Conservation (phyloP, 1,140 invertebrate genomes). For the Rhyzopertha dominica region DNA sequence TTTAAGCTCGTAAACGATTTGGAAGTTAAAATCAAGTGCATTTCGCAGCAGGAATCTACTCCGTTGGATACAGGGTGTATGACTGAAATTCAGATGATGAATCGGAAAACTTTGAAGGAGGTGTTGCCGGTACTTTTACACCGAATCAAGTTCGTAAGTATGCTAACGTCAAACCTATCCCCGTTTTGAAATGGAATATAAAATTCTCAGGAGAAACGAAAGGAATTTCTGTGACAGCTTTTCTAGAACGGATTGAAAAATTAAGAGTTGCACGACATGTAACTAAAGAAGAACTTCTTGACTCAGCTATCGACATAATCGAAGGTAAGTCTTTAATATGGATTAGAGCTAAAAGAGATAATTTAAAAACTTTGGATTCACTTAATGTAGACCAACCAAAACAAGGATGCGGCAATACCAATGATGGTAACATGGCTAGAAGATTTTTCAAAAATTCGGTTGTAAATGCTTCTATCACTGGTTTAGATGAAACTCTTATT, state of each 20-base stretch:
- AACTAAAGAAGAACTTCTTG: conserved; percentile 18
- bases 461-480: conserved; percentile 14
- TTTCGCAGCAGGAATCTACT: no score
- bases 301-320: conserved; percentile 27
- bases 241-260: conserved; percentile 28
- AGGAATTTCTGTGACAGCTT: conserved; percentile 23
- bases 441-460: conserved; percentile 26
- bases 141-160: no score
- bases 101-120: no score
- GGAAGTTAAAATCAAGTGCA: no score
- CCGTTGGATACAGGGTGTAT: no score
- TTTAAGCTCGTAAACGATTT: no score
- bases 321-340: conserved; percentile 29
- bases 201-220: conserved; percentile 25
- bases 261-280: conserved; percentile 27
- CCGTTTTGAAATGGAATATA: conserved; percentile 3
- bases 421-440: conserved; percentile 32
- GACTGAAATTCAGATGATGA: no score
- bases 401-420: conserved; percentile 24
- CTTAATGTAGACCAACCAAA: conserved; percentile 28
- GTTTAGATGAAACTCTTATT: conserved; percentile 15
- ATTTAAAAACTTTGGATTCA: no score
- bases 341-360: no score
- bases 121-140: no score
- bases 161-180: no score